A percentile compares a stretch with the other conserved stretches of the same genome.
These are phyloP conservation scores for Aphis gossypii DNA, from an alignment of 1,140 invertebrate genomes.

Conservation along the genomic window DNA sequence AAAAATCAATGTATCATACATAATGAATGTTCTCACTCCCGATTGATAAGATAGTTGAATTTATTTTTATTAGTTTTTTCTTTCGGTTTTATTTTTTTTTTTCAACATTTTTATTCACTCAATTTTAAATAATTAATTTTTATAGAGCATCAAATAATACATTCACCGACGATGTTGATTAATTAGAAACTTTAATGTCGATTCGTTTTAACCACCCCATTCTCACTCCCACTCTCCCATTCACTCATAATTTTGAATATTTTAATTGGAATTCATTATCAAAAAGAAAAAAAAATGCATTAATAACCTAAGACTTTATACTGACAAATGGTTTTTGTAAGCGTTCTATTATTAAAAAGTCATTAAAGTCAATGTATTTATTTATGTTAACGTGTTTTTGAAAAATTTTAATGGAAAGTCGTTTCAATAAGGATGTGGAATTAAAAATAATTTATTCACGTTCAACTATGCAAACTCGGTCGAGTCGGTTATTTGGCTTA, in stretches of 20 bases:
- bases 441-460: slow-evolving; percentile 36
- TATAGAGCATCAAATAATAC: not conserved
- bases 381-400: not conserved
- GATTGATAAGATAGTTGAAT: slow-evolving; percentile 21
- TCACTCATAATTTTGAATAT: not conserved
- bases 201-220: not conserved
- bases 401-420: not conserved
- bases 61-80: slow-evolving; percentile 21
- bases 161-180: slow-evolving; percentile 35
- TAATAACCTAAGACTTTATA: slow-evolving; percentile 32
- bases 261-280: slow-evolving; percentile 36
- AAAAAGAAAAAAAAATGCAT: slow-evolving; percentile 16
- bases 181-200: slow-evolving; percentile 25
- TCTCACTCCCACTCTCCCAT: not conserved
- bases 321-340: slow-evolving; percentile 28
- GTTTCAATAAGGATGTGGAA: not conserved
- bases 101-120: not conserved
- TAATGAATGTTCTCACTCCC: slow-evolving; percentile 31
- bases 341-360: slow-evolving; percentile 5
- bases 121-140: slow-evolving; percentile 9
- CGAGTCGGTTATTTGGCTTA: not conserved
- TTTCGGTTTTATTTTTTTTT: not conserved
- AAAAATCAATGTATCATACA: slow-evolving; percentile 28
- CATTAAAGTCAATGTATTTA: slow-evolving; percentile 29
- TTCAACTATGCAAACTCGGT: not conserved